Base-by-base conservation (phyloP, 2,113 vertebrate species). In the Tympanuchus pallidicinctus region DNA sequence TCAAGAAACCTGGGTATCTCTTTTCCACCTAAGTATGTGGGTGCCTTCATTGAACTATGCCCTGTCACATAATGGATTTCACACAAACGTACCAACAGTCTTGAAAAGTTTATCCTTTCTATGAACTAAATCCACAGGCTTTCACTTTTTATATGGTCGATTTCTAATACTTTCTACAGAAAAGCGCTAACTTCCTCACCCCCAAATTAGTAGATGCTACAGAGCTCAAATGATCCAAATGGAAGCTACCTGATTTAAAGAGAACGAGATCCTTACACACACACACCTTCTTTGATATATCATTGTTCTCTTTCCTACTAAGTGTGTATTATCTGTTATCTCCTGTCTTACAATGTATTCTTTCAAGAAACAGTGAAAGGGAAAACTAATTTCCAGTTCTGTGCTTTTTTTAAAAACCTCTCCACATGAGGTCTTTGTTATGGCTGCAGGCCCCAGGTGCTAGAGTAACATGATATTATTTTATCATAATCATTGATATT, bases 311-410 rank as follows among this genome's bases (percentile, higher is more conserved):
- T 47, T 86, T 72, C 14, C 43, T 22, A 13, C 1, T 50, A 89
- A 76, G 30, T 16, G 16, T 80, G 28, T 42, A 18, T 80, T 91
- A 82, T 74, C 73, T 74, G 4, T 34, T 72, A 36, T 80, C 67
- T 70, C 48, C 82, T 79, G 27, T 64, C 17, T 75, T 81, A 63
- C 50, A 80, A 24, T 0, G 3, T 48, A 52, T 56, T 66, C 47
- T 90, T 65, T 86, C 81, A 32, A 92, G 90, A 75, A 92, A 81
- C 30, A 52, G 24, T 80, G 65, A 86, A 93, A 78, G 15, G 2
- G 42, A 90, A 92, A 92, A 86, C 22, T 90, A 78, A 95, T 90
- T 95, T 94, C 52, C 82, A 28, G 70, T 90, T 79, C 66, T 82
- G 30, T 69, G 43, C 4, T 45, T 65, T 92, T 72, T 93, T 88